Conservation (phyloP, 2,113 vertebrate species). For the Rousettus leschenaultii region DNA sequence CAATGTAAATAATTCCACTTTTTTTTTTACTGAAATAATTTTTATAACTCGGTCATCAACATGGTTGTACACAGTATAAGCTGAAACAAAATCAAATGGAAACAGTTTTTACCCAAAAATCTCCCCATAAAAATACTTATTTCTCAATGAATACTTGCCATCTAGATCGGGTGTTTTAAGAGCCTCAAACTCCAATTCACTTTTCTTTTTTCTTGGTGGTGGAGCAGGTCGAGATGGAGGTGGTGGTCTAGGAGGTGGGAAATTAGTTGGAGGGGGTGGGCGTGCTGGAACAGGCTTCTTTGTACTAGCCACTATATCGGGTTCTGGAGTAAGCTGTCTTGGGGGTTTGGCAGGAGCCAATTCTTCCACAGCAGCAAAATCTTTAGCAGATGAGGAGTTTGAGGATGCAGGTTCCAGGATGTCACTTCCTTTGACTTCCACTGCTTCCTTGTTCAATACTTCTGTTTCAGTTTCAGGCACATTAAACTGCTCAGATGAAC, state of each 20-base stretch:
- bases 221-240: constrained; percentile 91
- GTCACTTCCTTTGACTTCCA: constrained; percentile 81
- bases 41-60: neutral
- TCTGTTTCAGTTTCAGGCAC: constrained; percentile 62
- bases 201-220: constrained; percentile 91
- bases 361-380: constrained; percentile 80
- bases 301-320: constrained; percentile 98
- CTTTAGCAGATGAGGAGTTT: constrained; percentile 78
- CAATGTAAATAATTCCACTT: constrained; percentile 2
- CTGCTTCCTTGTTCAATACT: constrained; percentile 60
- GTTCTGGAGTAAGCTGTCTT: constrained; percentile 91
- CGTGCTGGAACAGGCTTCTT: constrained; percentile 93
- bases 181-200: constrained; percentile 85
- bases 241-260: constrained; percentile 93
- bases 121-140: neutral
- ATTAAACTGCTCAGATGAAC: constrained; percentile 62
- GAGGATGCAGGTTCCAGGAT: constrained; percentile 82
- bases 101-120: constrained; percentile 31
- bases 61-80: constrained; percentile 6
- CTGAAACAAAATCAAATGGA: constrained; percentile 25
- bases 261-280: constrained; percentile 89
- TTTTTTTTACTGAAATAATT: constrained; percentile 43
- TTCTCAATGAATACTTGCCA: constrained; percentile 82
- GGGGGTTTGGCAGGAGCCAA: constrained; percentile 90
- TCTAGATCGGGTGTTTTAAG: constrained; percentile 88